These are phyloP conservation scores for Coenobita brevimanus DNA, from an alignment of 1,140 invertebrate species.

Conservation along the genomic window DNA sequence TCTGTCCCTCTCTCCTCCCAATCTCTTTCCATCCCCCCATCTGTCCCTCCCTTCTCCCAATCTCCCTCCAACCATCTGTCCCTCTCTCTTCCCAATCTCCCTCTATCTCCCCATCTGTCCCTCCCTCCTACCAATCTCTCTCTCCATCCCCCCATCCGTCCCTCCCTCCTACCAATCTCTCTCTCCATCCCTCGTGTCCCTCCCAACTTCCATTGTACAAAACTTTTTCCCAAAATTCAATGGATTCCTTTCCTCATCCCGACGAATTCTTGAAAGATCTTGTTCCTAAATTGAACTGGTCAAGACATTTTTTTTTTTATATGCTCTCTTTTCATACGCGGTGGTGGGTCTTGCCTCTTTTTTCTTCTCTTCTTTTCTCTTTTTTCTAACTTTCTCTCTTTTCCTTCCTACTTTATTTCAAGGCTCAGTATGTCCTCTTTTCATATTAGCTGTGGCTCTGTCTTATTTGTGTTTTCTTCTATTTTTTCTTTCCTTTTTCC, in stretches of 20 bases:
- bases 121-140: neutral
- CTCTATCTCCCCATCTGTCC: neutral
- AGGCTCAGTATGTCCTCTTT: neutral
- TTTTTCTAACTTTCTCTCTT: neutral
- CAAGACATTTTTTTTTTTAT: no score
- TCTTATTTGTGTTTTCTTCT: neutral
- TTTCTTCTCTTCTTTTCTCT: constrained; percentile 9
- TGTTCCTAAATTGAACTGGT: no score
- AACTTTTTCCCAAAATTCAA: neutral
- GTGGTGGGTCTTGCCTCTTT: neutral
- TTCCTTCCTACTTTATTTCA: neutral
- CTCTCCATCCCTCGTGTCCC: neutral
- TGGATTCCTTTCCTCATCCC: neutral
- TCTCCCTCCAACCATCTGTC: neutral
- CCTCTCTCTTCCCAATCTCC: neutral
- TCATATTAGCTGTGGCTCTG: neutral
- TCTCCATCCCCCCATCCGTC: neutral
- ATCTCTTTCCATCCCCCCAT: neutral
- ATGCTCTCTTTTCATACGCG: no score
- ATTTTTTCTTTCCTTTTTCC: neutral
- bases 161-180: neutral
- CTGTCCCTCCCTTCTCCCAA: neutral
- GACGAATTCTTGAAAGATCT: no score
- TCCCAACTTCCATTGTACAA: neutral
- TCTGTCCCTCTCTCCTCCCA: neutral